Conservation (phyloP, 2,888 invertebrate species). For the Parnassius apollo region DNA sequence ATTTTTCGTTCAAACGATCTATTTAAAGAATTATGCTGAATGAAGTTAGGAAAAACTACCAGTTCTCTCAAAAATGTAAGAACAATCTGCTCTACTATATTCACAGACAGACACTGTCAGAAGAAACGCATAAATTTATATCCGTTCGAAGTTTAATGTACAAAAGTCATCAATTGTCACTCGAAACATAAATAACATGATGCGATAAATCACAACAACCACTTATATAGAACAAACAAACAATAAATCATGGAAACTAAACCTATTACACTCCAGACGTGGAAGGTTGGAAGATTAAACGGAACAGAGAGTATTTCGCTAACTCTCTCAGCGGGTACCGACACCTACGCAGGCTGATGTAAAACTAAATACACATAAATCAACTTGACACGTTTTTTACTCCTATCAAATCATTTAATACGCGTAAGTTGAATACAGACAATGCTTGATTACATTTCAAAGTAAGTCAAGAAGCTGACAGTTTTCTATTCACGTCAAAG, state of each 20-base stretch:
- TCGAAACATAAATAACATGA: constrained; percentile 39
- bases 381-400: constrained; percentile 37
- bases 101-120: constrained; percentile 3
- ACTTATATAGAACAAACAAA: constrained; percentile 54
- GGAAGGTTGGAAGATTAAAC: constrained; percentile 47
- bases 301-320: constrained; percentile 41
- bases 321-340: constrained; percentile 38
- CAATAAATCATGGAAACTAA: constrained; percentile 51
- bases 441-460: not conserved
- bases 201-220: constrained; percentile 45
- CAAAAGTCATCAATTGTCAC: constrained; percentile 31
- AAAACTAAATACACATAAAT: constrained; percentile 46
- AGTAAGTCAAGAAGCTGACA: too few species aligned
- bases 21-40: too few species aligned
- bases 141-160: constrained; percentile 17
- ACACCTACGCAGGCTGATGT: constrained; percentile 44
- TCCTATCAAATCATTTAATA: constrained; percentile 29
- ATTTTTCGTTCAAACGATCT: too few species aligned
- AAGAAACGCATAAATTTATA: constrained; percentile 23
- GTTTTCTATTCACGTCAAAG: not conserved
- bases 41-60: too few species aligned
- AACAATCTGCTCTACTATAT: too few species aligned
- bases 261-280: constrained; percentile 54
- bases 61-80: too few species aligned
- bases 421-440: not conserved